phyloP scores from a whole-genome alignment of 2,888 invertebrate genomes.

The Sicus ferrugineus region DNA sequence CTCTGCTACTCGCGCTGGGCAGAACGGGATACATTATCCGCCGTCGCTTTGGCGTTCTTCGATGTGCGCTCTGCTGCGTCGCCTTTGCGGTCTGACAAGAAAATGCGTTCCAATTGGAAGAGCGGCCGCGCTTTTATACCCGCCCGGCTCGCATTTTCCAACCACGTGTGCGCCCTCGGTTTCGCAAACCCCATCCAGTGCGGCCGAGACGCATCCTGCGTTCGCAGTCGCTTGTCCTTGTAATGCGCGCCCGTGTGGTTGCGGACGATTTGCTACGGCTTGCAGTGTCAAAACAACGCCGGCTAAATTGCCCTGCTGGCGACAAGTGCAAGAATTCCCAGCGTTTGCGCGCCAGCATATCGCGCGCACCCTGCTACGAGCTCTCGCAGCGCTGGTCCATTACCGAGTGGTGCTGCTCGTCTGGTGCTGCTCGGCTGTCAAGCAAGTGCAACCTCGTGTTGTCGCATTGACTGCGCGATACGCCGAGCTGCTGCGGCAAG shows the following conservation, averaged over 20 bases:
- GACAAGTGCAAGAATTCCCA: conserved; percentile 65
- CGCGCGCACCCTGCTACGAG: conserved; percentile 18
- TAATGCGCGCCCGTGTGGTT: conserved; percentile 35
- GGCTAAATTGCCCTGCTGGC: conserved; percentile 36
- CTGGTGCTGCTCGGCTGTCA: conserved; percentile 41
- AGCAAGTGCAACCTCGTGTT: conserved; percentile 62
- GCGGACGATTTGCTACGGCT: conserved; percentile 58
- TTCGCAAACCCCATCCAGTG: conserved; percentile 44
- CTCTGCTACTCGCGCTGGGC: conserved; percentile 45
- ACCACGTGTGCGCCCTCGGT: conserved; percentile 47
- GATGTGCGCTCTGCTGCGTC: conserved; percentile 41
- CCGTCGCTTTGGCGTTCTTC: neutral
- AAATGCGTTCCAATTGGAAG: conserved; percentile 60
- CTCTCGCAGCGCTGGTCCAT: conserved; percentile 24
- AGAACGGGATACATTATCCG: conserved; percentile 48
- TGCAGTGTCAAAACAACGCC: conserved; percentile 58
- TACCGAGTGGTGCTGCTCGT: conserved; percentile 34
- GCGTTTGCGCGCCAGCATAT: conserved; percentile 47
- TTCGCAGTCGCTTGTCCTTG: conserved; percentile 24
- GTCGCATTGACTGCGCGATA: conserved; percentile 48
- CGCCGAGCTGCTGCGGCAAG: conserved; percentile 51
- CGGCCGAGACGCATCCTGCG: conserved; percentile 31
- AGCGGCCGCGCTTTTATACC: conserved; percentile 57
- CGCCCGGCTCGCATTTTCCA: conserved; percentile 18
- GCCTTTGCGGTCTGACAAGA: conserved; percentile 53